A percentile compares a stretch with the other conserved stretches of the same genome.
phyloP scores from a whole-genome alignment of 1,140 invertebrate genomes.

The Caenorhabditis tropicalis region DNA sequence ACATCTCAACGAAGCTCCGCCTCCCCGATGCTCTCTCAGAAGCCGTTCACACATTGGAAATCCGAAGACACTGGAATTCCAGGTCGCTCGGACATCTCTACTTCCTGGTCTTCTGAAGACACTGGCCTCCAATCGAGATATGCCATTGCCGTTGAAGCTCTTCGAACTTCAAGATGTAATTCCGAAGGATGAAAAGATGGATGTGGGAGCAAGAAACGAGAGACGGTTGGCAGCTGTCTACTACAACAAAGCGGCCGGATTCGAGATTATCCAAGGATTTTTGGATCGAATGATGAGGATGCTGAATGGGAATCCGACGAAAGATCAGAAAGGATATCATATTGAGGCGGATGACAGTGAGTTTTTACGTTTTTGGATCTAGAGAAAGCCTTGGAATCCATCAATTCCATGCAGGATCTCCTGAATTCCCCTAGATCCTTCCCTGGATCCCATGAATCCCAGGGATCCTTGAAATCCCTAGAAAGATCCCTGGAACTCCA shows the following conservation, averaged over 20 bases:
- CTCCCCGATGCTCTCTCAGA: slow-evolving; percentile 72
- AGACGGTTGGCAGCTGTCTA: slow-evolving; percentile 87
- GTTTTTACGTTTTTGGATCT: too few species aligned
- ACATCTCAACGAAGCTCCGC: slow-evolving; percentile 78
- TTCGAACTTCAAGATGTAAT: slow-evolving; percentile 98
- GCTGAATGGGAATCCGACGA: slow-evolving; percentile 80
- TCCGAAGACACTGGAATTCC: slow-evolving; percentile 95
- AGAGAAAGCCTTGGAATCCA: too few species aligned
- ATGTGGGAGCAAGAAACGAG: slow-evolving; percentile 88
- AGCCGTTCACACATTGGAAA: slow-evolving; percentile 91
- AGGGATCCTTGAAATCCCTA: too few species aligned
- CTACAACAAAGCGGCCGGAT: slow-evolving; percentile 89
- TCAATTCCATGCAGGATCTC: too few species aligned
- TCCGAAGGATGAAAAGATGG: slow-evolving; percentile 79
- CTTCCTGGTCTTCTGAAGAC: slow-evolving; percentile 93
- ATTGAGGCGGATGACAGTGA: slow-evolving; percentile 51
- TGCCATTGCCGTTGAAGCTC: slow-evolving; percentile 91
- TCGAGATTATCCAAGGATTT: slow-evolving; percentile 94
- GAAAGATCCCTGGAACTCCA: too few species aligned
- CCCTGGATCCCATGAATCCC: too few species aligned
- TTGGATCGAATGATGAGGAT: slow-evolving; percentile 90
- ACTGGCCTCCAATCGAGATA: slow-evolving; percentile 87
- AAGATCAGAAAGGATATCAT: slow-evolving; percentile 54
- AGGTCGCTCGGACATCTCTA: slow-evolving; percentile 85
- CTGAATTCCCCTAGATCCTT: too few species aligned